These are phyloP conservation scores for Camponotus vicinus DNA, from an alignment of 1,140 invertebrate species.

Conservation along the genomic window DNA sequence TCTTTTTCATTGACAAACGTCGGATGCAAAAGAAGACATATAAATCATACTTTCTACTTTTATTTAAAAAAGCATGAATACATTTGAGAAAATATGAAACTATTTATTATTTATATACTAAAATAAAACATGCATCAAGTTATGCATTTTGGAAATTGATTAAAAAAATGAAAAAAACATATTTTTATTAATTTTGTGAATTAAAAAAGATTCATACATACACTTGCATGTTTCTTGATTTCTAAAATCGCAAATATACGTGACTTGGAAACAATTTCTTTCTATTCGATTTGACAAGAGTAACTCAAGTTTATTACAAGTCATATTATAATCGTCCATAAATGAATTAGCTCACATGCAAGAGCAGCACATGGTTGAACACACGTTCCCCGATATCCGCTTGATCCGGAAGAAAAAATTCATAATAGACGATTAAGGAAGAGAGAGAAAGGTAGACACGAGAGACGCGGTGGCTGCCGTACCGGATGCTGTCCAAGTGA, in stretches of 20 bases:
- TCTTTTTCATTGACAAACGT: not conserved
- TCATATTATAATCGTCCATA: not conserved
- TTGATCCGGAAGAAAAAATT: slow-evolving; percentile 46
- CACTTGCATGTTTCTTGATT: not conserved
- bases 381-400: slow-evolving; percentile 5
- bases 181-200: not conserved
- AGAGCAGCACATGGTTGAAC: slow-evolving; percentile 21
- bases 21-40: slow-evolving; percentile 13
- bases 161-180: not conserved
- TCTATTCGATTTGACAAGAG: not conserved
- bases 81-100: slow-evolving; percentile 17
- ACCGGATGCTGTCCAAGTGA: slow-evolving; percentile 69
- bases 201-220: not conserved
- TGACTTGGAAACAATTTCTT: not conserved
- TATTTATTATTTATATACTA: not conserved
- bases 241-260: not conserved
- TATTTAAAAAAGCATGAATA: slow-evolving; percentile 14
- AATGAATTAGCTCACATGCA: slow-evolving; percentile 30
- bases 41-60: slow-evolving; percentile 27
- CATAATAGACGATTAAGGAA: slow-evolving; percentile 63
- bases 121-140: not conserved
- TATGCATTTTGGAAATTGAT: not conserved
- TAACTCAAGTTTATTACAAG: not conserved
- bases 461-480: slow-evolving; percentile 45
- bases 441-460: slow-evolving; percentile 34